A percentile compares a stretch with the other conserved stretches of the same genome.
Conservation (phyloP, 2,888 invertebrate genomes). For the Carpatolechia fugitivella region DNA sequence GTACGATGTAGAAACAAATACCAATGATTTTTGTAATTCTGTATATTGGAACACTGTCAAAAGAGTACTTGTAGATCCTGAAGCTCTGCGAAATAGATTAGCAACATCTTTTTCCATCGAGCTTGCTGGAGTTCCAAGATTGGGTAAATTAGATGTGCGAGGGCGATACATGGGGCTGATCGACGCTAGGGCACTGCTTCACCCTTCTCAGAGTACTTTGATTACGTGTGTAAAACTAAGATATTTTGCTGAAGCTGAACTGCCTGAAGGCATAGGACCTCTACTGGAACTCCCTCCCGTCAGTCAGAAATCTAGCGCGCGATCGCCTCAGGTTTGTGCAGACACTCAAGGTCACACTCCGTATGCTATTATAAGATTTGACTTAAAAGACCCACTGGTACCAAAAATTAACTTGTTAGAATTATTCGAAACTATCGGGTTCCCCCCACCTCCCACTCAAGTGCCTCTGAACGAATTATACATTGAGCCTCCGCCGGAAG, state of each 20-base stretch:
- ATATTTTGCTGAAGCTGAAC: conserved; percentile 44
- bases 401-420: conserved; percentile 46
- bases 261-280: conserved; percentile 42
- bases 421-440: conserved; percentile 52
- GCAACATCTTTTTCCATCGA: conserved; percentile 51
- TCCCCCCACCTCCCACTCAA: conserved; percentile 38
- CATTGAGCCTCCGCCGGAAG: conserved; percentile 39
- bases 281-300: conserved; percentile 56
- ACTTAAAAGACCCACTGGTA: conserved; percentile 51
- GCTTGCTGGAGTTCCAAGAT: conserved; percentile 60
- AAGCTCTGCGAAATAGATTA: conserved; percentile 40
- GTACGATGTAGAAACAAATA: conserved; percentile 36
- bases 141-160: conserved; percentile 58
- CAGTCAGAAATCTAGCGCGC: conserved; percentile 54
- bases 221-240: conserved; percentile 48
- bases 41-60: conserved; percentile 65
- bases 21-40: conserved; percentile 40
- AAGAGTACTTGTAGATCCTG: conserved; percentile 56
- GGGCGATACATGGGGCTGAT: conserved; percentile 61
- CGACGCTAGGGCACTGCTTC: conserved; percentile 53
- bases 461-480: conserved; percentile 42
- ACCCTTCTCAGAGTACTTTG: conserved; percentile 53
- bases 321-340: conserved; percentile 33
- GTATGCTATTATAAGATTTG: conserved; percentile 55
- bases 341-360: conserved; percentile 56